Base-by-base conservation (phyloP, 2,797 vertebrate genomes). In the Oreortyx pictus region DNA sequence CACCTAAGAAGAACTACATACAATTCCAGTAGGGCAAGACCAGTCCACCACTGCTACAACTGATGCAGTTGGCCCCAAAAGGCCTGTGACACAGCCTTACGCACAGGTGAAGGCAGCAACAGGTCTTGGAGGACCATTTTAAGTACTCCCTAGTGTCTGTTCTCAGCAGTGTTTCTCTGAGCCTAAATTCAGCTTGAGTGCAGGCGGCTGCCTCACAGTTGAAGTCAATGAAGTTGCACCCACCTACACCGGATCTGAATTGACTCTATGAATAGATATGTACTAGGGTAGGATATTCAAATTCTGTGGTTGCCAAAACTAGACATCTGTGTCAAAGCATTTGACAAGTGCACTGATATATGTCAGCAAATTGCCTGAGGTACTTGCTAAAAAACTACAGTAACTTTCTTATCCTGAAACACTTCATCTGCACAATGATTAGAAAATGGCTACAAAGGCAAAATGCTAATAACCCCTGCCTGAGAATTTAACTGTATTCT, bases 251-350 rank as follows among this genome's bases (percentile, higher is more conserved):
- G 90, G 93, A 93, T 94, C 94, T 95, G 93, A 96, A 94, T 86
- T 94, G 87, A 89, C 85, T 95, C 96, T 96, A 96, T 96, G 93
- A 95, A 96, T 96, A 96, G 92, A 92, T 71, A 91, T 90, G 94
- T 71, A 89, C 82, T 67, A 95, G 96, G 89, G 64, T 93, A 96
- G 67, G 49, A 96, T 95, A 96, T 95, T 95, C 92, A 95, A 91
- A 96, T 91, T 96, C 89, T 71, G 80, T 76, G 67, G 93, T 93
- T 96, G 93, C 94, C 95, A 96, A 95, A 95, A 95, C 85, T 90
- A 96, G 96, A 95, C 95, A 96, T 96, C 95, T 96, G 96, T 96
- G 95, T 96, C 96, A 96, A 95, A 96, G 92, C 92, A 88, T 89
- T 96, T 96, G 94, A 96, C 96, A 96, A 96, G 94, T 95, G 94